Evolutionary conservation across 92 coral and sea anemone species (phyloP).

Genomic region (Ricordea florida): DNA sequence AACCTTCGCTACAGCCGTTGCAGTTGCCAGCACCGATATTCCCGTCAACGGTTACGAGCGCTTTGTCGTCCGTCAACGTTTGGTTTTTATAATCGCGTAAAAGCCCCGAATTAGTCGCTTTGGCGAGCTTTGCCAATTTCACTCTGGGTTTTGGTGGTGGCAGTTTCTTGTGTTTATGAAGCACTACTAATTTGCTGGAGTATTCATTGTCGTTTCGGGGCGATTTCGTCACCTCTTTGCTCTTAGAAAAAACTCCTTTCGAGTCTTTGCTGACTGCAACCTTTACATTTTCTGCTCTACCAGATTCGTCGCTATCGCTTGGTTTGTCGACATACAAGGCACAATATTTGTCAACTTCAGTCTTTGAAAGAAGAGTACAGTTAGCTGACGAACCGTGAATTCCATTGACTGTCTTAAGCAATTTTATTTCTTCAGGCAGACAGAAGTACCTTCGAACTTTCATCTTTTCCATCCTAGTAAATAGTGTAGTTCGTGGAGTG

Average conservation of each 20-base stretch:
- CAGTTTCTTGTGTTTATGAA: constrained; percentile 19
- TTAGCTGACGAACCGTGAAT: constrained; percentile 94
- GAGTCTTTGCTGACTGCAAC: background rate
- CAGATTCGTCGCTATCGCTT: constrained; percentile 3
- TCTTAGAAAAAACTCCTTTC: background rate
- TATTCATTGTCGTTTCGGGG: constrained; percentile 21
- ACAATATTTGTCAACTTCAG: constrained; percentile 85
- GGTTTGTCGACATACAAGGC: constrained; percentile 66
- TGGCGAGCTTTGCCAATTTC: constrained; percentile 10
- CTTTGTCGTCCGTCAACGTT: constrained; percentile 16
- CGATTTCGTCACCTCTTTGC: background rate
- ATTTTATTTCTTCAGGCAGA: constrained; percentile 75
- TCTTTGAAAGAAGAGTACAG: constrained; percentile 83
- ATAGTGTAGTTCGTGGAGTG: constrained; percentile 88
- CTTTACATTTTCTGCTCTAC: background rate
- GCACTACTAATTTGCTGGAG: constrained; percentile 13
- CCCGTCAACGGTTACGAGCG: constrained; percentile 11
- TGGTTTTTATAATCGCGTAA: background rate
- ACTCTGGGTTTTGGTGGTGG: background rate
- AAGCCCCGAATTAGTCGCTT: constrained; percentile 6
- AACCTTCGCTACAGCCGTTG: background rate
- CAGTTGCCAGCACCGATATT: background rate
- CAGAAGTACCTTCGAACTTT: constrained; percentile 92
- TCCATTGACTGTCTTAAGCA: constrained; percentile 89
- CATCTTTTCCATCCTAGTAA: constrained; percentile 94